Conservation (phyloP, 2,888 invertebrate species). For the Thymelicus acteon region DNA sequence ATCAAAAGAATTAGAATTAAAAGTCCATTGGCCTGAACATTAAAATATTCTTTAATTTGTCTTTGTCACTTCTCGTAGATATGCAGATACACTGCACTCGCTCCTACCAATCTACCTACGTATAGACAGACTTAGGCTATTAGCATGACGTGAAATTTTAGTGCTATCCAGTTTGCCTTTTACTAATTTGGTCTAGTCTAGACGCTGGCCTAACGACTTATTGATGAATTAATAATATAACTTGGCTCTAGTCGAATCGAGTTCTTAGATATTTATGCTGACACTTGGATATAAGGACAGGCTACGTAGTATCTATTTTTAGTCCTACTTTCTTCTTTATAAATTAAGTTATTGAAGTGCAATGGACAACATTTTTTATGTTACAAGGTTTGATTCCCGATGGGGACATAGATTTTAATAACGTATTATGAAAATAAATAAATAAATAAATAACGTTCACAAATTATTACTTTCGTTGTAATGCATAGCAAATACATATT, state of each 20-base stretch:
- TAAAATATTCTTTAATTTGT: slow-evolving; percentile 1
- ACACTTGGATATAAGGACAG: neutral
- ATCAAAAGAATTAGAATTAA: neutral
- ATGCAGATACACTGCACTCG: slow-evolving; percentile 6
- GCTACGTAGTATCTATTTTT: slow-evolving; percentile 6
- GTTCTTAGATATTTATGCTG: slow-evolving; percentile 13
- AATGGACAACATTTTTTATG: too few relatives aligned
- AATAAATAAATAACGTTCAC: too few relatives aligned
- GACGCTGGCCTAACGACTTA: slow-evolving; percentile 28
- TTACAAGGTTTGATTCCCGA: too few relatives aligned
- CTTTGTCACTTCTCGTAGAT: neutral
- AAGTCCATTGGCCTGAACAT: neutral
- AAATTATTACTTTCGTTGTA: too few relatives aligned
- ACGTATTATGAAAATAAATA: too few relatives aligned
- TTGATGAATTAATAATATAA: slow-evolving; percentile 30
- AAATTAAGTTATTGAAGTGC: too few relatives aligned
- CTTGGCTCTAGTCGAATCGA: slow-evolving; percentile 10
- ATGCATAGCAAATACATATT: too few relatives aligned
- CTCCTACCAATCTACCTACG: slow-evolving; percentile 1
- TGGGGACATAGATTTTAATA: too few relatives aligned
- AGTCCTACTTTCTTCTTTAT: neutral
- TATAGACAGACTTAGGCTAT: neutral
- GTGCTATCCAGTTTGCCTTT: slow-evolving; percentile 30
- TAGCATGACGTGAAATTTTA: slow-evolving; percentile 28
- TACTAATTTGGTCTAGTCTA: slow-evolving; percentile 35